These are phyloP conservation scores for Stigmatopora nigra DNA, from an alignment of 2,113 vertebrate species.

Conservation along the genomic window DNA sequence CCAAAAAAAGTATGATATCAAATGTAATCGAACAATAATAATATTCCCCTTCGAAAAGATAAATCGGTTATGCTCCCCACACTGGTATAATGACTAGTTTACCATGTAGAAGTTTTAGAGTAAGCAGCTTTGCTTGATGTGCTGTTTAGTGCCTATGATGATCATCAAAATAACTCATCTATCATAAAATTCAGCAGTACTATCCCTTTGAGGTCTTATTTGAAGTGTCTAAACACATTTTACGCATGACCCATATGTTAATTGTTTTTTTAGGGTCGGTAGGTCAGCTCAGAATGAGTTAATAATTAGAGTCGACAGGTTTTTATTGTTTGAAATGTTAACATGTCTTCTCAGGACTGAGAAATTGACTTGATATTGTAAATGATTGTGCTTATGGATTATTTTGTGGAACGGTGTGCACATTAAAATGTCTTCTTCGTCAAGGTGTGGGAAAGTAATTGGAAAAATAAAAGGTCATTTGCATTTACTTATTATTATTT, in stretches of 20 bases:
- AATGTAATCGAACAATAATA: no score
- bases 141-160: neutral
- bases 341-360: neutral
- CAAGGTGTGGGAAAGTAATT: neutral
- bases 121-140: neutral
- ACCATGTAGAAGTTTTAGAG: neutral
- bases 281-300: neutral
- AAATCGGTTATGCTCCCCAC: neutral
- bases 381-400: neutral
- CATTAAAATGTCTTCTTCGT: neutral
- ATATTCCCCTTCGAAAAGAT: no score
- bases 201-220: neutral
- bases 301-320: neutral
- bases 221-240: neutral
- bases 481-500: neutral
- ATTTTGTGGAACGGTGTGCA: neutral
- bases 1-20: no score
- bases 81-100: constrained; percentile 36
- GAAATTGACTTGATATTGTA: neutral
- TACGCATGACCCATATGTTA: no score
- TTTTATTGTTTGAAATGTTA: neutral
- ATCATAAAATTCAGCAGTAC: neutral
- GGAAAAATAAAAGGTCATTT: neutral
- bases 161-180: neutral
- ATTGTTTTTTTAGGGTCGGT: neutral